These are phyloP conservation scores for Gymnothorax reevesii DNA, from an alignment of 2,797 vertebrate species.

Conservation along the genomic window DNA sequence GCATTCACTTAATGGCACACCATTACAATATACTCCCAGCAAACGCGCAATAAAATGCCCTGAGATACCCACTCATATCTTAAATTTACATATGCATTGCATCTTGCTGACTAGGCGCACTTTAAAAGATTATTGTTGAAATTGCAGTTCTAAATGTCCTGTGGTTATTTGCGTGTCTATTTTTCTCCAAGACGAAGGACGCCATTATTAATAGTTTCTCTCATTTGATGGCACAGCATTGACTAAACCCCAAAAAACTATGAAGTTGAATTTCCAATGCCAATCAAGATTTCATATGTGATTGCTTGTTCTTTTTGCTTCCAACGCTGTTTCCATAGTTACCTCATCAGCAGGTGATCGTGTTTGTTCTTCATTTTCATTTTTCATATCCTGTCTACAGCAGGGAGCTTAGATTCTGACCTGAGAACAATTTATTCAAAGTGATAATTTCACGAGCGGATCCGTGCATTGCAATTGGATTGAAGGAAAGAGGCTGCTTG, in stretches of 20 bases:
- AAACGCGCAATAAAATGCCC: background rate
- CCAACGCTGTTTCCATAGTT: background rate
- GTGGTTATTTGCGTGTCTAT: background rate
- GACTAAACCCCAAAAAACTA: background rate
- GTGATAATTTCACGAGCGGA: background rate
- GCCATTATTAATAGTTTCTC: background rate
- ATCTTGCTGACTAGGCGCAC: background rate
- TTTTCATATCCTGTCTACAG: background rate
- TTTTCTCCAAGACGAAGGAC: background rate
- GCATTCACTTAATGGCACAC: background rate
- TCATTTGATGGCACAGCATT: background rate
- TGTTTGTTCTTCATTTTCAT: background rate
- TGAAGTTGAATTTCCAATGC: background rate
- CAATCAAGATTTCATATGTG: background rate
- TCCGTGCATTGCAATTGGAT: background rate
- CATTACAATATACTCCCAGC: background rate
- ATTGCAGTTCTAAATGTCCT: background rate
- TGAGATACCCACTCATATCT: background rate
- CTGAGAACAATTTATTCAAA: background rate
- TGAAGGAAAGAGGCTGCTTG: background rate
- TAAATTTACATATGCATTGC: slow-evolving; percentile 4
- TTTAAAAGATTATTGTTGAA: slow-evolving; percentile 7
- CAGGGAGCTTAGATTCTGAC: background rate
- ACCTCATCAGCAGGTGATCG: background rate
- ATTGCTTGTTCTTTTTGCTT: background rate